Evolutionary conservation across 2,888 invertebrate species (phyloP), one percentile per base, ranked within the genome.

Genomic region (Myopa tessellatipennis): DNA sequence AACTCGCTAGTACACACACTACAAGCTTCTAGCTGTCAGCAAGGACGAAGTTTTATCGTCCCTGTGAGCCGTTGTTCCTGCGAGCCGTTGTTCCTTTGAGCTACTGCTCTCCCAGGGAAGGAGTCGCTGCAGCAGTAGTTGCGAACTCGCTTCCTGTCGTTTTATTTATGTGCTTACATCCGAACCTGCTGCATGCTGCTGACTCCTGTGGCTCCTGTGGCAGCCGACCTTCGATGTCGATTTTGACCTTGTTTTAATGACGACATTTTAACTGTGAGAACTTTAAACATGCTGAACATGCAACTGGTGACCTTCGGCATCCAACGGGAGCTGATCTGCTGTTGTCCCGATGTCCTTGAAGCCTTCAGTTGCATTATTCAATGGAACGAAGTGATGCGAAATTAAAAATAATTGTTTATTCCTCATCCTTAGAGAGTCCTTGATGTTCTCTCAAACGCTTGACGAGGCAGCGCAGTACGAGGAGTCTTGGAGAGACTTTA

Each of bases 41-140:
- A 26, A 26, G 26, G 26, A 26, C 26, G 26, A 26, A 26, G 26
- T 26, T 26, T 26, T 26, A 26, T 26, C 26, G 2, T 2, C 26
- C 26, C 26, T 26, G 26, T 26, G 26, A 58, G 36, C 7, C 34
- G 38, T 38, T 52, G 40, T 34, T 12, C 18, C 5, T 72, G 65
- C n/a, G 4, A 4, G 40, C 45, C 45, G 45, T 45, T 45, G 7
- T 45, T 45, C 3, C 45, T 45, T 45, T 45, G 45, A 45, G 40
- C 38, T 68, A 71, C 55, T 55, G 14, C 55, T 74, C 72, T 14
- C 60, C 10, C 5, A 6, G 50, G 45, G 52, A 63, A 76, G 76
- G 60, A 77, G 80, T 77, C 74, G 78, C 40, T 63, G 81, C 84
- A 79, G 83, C 85, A 83, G 85, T 82, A 85, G 83, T 85, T 85